phyloP scores from a whole-genome alignment of 2,113 vertebrate species.

The Stegostoma tigrinum region DNA sequence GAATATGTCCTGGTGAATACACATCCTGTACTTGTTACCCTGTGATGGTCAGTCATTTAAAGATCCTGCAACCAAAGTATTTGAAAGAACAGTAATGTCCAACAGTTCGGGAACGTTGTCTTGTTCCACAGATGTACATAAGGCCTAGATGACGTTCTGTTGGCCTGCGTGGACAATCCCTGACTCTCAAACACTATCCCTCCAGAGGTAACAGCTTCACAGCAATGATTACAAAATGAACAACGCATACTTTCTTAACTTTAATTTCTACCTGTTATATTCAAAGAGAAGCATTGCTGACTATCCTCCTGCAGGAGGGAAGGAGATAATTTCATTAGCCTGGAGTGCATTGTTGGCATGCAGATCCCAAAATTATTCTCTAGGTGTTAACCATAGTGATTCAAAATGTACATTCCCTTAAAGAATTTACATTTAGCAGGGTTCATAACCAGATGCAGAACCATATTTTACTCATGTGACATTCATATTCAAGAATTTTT shows the following conservation, averaged over 20 bases:
- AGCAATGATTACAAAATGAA: slow-evolving; percentile 38
- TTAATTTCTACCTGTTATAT: slow-evolving; percentile 36
- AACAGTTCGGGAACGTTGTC: background rate
- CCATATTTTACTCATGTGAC: background rate
- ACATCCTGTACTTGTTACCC: background rate
- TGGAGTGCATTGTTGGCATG: background rate
- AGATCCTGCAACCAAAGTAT: background rate
- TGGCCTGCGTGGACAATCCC: background rate
- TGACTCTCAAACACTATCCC: background rate
- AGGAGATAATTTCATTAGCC: background rate
- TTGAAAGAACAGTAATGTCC: background rate
- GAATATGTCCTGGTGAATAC: background rate
- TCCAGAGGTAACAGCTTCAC: background rate
- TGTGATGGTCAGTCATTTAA: background rate
- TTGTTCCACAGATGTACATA: too few species aligned
- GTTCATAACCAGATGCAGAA: background rate
- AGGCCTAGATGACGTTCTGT: background rate
- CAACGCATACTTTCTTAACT: background rate
- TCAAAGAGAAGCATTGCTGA: background rate
- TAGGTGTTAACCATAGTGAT: background rate
- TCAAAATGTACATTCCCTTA: background rate
- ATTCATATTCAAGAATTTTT: background rate
- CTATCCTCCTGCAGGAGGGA: background rate
- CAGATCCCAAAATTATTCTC: background rate
- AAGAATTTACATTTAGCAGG: background rate